Evolutionary conservation across 1,140 invertebrate species (phyloP), one percentile per base, ranked within the genome.

Genomic region (Drosophila pruinosa): DNA sequence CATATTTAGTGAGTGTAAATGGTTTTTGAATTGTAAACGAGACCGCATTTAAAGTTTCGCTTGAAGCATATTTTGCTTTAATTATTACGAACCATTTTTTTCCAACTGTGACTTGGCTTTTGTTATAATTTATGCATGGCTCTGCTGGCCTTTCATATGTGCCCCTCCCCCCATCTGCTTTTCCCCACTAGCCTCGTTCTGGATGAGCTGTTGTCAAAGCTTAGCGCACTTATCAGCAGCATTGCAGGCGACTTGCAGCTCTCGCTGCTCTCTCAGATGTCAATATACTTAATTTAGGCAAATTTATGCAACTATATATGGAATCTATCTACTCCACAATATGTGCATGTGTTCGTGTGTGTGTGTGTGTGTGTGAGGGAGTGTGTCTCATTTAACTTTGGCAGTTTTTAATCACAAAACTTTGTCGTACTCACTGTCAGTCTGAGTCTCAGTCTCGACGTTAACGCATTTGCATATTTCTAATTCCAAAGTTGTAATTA

Each of bases 401-500:
- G 50, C 67, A 68, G 88, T 82, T 88, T 86, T 88, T 82, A 88
- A 88, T 88, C 78, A 82, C 43, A 77, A 82, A 88, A 78, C 47
- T 88, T 75, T 64, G 61, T 48, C 67, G 31, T 56, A 67, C 36
- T 65, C 50, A 47, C 22, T n/a, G 7, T 12, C 6, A 28, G 19
- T 22, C 26, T 59, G 15, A 5, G 34, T 24, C 48, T 28, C 17
- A 12, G 36, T 26, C 38, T 70, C 53, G 38, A 17, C 34, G 58
- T 28, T 22, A 19, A 58, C 50, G 58, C 45, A 88, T 88, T 88
- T 88, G 82, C 82, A 88, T 88, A 82, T 88, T 88, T 88, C 75
- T 88, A 88, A 88, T 88, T 88, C 80, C 82, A 88, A 88, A 88
- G 82, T 88, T 88, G 82, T 88, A 88, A 88, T 88, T 88, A 88